Percentiles rank a stretch among this genome's conserved stretches.
Conservation (phyloP, 2,113 vertebrate genomes). For the cattle (Bos taurus) region ARS-UCD2.0 NC_037328.1:60777001-60777500, state of each 20-base stretch:
- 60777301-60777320: not conserved
- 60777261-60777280: not conserved
- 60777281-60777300: not conserved
- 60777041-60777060: constrained; percentile 52
- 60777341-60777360: not conserved
- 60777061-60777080: constrained; percentile 29
- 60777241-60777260: not conserved
- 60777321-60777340: not conserved
- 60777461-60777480: constrained; percentile 47
- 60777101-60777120: not conserved
- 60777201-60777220: not conserved
- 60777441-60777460: constrained; percentile 40
- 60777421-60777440: not conserved
- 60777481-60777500: constrained; percentile 45
- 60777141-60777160: not conserved
- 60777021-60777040: constrained; percentile 66
- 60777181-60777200: not conserved
- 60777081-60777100: constrained; percentile 16
- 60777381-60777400: not conserved
- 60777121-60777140: constrained; percentile 29
- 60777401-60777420: not conserved
- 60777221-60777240: not conserved
- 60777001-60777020: constrained; percentile 69
- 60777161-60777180: not conserved
- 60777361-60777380: not conserved